Conservation (phyloP, 2,888 invertebrate genomes). For the Netelia virgata region DNA sequence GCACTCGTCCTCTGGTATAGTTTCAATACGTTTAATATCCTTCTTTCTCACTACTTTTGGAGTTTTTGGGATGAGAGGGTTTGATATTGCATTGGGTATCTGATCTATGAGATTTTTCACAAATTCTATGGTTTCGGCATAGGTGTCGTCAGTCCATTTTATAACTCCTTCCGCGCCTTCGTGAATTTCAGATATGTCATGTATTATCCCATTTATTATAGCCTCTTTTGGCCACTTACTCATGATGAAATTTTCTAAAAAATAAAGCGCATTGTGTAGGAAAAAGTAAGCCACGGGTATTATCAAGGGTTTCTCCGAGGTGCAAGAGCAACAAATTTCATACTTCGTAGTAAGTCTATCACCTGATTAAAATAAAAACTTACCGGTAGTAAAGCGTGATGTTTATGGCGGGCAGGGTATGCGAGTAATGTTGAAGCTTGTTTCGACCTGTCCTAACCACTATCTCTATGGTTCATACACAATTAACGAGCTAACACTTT, state of each 20-base stretch:
- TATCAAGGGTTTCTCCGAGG: no score
- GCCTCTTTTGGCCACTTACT: conserved; percentile 68
- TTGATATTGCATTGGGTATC: conserved; percentile 72
- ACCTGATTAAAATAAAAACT: conserved; percentile 19
- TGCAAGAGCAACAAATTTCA: neutral
- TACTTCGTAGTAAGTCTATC: neutral
- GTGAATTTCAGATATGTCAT: conserved; percentile 70
- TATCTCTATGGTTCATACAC: conserved; percentile 30
- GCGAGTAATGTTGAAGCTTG: conserved; percentile 55
- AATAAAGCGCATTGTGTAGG: neutral
- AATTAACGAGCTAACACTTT: conserved; percentile 16
- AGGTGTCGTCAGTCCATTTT: conserved; percentile 54
- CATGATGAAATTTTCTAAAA: conserved; percentile 65
- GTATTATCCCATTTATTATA: conserved; percentile 70
- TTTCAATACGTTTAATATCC: conserved; percentile 75
- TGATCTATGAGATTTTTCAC: conserved; percentile 72
- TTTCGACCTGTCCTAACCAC: conserved; percentile 60
- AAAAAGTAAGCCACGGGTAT: no score
- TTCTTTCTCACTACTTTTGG: conserved; percentile 76
- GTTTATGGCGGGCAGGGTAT: conserved; percentile 60
- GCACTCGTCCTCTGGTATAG: conserved; percentile 79
- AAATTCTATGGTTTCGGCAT: conserved; percentile 69
- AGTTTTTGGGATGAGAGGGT: conserved; percentile 79
- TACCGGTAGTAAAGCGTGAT: conserved; percentile 33
- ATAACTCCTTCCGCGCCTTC: conserved; percentile 62